These are phyloP conservation scores for Ceratina australensis DNA, from an alignment of 1,140 invertebrate genomes.

Conservation along the genomic window DNA sequence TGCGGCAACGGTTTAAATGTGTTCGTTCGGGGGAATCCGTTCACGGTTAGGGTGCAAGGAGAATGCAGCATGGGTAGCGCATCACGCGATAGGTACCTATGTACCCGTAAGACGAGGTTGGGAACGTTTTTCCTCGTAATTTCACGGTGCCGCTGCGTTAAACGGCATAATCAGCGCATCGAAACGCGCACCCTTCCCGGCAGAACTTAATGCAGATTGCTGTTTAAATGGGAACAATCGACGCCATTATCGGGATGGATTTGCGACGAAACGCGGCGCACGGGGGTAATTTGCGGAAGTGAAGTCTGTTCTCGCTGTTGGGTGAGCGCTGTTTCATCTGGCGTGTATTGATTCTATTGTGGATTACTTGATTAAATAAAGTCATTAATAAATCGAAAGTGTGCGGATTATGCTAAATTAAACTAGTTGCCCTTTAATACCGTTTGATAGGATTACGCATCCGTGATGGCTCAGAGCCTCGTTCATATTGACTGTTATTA, in stretches of 20 bases:
- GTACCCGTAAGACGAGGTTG: neutral
- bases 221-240: conserved; percentile 44
- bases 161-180: conserved; percentile 16
- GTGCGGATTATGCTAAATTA: too few relatives aligned
- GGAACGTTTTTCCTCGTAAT: conserved; percentile 35
- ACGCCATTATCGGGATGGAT: conserved; percentile 37
- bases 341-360: neutral
- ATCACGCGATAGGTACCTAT: neutral
- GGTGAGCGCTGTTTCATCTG: neutral
- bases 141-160: conserved; percentile 31
- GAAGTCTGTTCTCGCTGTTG: conserved; percentile 27
- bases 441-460: too few relatives aligned
- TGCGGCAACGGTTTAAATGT: neutral
- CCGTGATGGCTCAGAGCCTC: too few relatives aligned
- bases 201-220: conserved; percentile 28
- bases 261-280: conserved; percentile 12
- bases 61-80: neutral
- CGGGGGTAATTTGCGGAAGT: conserved; percentile 18
- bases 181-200: neutral
- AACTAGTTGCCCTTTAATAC: too few relatives aligned
- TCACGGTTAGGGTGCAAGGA: neutral
- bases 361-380: neutral
- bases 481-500: too few relatives aligned
- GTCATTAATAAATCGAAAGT: neutral
- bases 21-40: neutral